These are phyloP conservation scores for Tachuris rubrigastra DNA, from an alignment of 2,113 vertebrate species.

Conservation along the genomic window DNA sequence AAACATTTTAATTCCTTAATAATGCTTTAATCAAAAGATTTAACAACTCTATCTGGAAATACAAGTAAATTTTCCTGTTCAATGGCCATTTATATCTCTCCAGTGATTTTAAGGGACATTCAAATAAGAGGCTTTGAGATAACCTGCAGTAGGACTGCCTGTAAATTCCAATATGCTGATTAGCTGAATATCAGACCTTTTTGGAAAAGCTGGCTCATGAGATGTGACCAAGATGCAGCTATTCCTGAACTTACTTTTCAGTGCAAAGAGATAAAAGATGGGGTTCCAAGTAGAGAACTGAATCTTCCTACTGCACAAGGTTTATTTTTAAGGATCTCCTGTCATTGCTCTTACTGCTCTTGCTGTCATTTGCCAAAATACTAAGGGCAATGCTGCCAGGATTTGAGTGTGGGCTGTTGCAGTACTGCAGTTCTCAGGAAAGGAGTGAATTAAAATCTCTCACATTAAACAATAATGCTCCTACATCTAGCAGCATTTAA, in stretches of 20 bases:
- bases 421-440: constrained; percentile 18
- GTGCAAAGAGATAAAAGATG: background rate
- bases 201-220: background rate
- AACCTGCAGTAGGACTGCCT: background rate
- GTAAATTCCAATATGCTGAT: background rate
- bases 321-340: background rate
- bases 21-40: constrained; percentile 1
- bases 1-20: constrained; percentile 12
- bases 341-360: background rate
- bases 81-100: background rate
- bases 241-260: background rate
- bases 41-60: background rate
- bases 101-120: background rate
- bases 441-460: background rate
- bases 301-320: background rate
- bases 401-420: background rate
- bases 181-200: background rate
- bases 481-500: background rate
- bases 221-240: background rate
- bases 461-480: background rate
- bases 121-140: background rate
- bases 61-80: background rate
- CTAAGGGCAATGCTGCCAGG: constrained; percentile 26
- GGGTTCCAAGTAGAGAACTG: background rate
- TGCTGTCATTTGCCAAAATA: background rate